Percentiles rank a stretch among this genome's conserved stretches.
phyloP scores from a whole-genome alignment of 2,797 vertebrate species.

The Cossypha niveicapilla region DNA sequence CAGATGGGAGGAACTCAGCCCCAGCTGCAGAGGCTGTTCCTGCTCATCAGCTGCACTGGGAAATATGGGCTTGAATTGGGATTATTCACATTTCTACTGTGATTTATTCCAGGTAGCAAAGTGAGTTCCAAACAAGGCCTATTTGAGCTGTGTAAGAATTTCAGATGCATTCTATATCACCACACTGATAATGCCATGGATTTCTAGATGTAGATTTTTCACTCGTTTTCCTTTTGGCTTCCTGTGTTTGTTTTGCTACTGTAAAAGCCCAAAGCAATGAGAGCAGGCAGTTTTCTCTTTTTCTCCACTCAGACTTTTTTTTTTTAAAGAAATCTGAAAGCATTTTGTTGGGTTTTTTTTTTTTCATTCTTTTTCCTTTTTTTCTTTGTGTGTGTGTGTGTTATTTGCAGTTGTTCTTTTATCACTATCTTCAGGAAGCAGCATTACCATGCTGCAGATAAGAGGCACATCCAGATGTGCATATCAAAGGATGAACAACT shows the following conservation, averaged over 20 bases:
- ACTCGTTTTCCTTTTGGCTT: not conserved
- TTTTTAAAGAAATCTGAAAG: conserved; percentile 37
- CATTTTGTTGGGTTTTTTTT: not conserved
- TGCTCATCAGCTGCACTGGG: not conserved
- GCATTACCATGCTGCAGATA: conserved; percentile 76
- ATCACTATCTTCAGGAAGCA: conserved; percentile 79
- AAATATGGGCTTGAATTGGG: not conserved
- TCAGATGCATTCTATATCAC: not conserved
- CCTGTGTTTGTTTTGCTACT: not conserved
- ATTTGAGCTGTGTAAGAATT: not conserved
- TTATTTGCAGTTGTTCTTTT: conserved; percentile 78
- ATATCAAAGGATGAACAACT: conserved; percentile 79
- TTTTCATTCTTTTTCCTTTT: not conserved
- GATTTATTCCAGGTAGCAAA: not conserved
- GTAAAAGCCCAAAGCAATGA: not conserved
- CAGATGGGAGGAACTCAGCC: not conserved
- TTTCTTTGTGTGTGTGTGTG: not conserved
- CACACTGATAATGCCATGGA: not conserved
- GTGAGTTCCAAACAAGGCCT: not conserved
- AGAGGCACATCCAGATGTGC: conserved; percentile 76
- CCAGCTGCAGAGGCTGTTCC: not conserved
- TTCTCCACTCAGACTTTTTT: not conserved
- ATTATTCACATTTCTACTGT: not conserved
- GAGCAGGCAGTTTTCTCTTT: not conserved
- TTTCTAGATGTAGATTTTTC: not conserved